phyloP scores from a whole-genome alignment of 1,140 invertebrate genomes.

The Drosophila nikananu region DNA sequence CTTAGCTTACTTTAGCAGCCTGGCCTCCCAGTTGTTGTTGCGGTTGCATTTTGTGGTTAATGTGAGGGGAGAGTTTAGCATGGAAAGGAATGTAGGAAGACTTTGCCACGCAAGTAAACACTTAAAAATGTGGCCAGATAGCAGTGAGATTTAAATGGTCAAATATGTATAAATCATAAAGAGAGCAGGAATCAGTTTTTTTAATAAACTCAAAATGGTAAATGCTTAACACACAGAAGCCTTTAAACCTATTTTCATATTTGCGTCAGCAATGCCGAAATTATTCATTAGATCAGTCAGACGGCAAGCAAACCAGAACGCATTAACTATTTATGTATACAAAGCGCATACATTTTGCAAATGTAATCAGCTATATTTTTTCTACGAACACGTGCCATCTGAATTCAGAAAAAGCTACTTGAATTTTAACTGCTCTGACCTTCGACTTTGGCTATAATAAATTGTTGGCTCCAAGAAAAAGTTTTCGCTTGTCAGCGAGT shows the following conservation, averaged over 20 bases:
- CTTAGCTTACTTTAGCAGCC: constrained; percentile 29
- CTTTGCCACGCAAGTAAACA: neutral
- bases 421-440: constrained; percentile 79
- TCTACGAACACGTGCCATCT: constrained; percentile 36
- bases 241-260: constrained; percentile 11
- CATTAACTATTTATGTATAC: constrained; percentile 71
- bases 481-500: constrained; percentile 77
- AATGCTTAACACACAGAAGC: neutral
- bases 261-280: neutral
- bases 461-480: constrained; percentile 61
- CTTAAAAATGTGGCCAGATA: neutral
- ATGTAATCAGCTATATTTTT: constrained; percentile 53
- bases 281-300: constrained; percentile 28
- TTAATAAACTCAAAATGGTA: neutral
- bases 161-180: neutral
- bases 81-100: neutral
- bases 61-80: neutral
- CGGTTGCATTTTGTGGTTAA: constrained; percentile 36
- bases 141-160: neutral
- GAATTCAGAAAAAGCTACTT: constrained; percentile 65
- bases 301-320: constrained; percentile 47
- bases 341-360: constrained; percentile 46
- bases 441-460: constrained; percentile 67
- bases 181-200: too few species aligned
- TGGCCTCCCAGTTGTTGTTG: constrained; percentile 18